Conservation (phyloP, 2,888 invertebrate genomes). For the Melikaiella ostensackeni region DNA sequence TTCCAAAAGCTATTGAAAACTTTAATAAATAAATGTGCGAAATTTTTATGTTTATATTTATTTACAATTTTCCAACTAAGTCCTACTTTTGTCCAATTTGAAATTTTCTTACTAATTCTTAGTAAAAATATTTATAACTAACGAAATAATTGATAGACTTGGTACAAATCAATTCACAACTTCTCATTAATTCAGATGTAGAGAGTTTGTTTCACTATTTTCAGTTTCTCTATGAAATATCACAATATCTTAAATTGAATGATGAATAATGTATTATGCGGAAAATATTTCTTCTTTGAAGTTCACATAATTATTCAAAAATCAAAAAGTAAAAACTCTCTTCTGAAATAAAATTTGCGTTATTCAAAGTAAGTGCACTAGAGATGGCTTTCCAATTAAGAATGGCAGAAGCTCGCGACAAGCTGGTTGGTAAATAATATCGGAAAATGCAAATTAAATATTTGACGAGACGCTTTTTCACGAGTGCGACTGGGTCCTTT, state of each 20-base stretch:
- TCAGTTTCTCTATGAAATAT: background rate
- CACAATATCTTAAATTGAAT: background rate
- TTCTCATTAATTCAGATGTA: too few species aligned
- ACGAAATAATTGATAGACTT: too few species aligned
- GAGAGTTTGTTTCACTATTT: background rate
- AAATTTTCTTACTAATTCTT: too few species aligned
- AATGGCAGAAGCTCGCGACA: constrained; percentile 17
- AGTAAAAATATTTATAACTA: too few species aligned
- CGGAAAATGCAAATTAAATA: constrained; percentile 37
- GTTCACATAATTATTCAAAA: background rate
- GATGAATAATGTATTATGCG: background rate
- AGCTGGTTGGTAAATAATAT: constrained; percentile 28
- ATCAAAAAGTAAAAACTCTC: constrained; percentile 21
- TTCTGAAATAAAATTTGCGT: constrained; percentile 22
- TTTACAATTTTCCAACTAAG: too few species aligned
- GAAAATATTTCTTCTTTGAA: constrained; percentile 12
- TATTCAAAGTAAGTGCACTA: constrained; percentile 24
- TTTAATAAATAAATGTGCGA: background rate
- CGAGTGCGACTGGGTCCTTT: background rate
- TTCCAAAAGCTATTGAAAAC: background rate
- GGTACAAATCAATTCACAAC: too few species aligned
- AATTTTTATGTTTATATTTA: too few species aligned
- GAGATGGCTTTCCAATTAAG: constrained; percentile 35
- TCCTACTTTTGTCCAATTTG: too few species aligned
- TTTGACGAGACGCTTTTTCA: constrained; percentile 22